Evolutionary conservation across 2,888 invertebrate species (phyloP).

Genomic region (Drosophila stalkeri): DNA sequence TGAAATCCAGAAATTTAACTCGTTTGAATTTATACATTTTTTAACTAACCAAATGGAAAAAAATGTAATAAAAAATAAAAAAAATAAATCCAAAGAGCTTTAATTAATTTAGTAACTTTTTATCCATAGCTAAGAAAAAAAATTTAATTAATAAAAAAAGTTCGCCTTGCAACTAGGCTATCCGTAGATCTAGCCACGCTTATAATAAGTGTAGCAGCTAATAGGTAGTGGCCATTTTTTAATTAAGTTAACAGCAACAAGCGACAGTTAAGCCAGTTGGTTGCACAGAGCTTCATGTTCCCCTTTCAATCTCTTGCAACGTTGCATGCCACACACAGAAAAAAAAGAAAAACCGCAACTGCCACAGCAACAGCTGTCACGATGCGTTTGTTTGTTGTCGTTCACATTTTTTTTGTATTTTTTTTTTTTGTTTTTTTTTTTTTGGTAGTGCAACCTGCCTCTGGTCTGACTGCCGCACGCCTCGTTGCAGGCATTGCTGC

Average conservation of each 20-base stretch:
- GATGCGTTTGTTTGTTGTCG: constrained; percentile 41
- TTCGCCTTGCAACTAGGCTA: background rate
- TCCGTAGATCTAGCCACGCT: background rate
- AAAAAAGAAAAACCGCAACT: constrained; percentile 39
- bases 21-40: too few species aligned
- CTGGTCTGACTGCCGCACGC: constrained; percentile 20
- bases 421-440: constrained; percentile 9
- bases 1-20: too few species aligned
- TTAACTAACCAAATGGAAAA: too few species aligned
- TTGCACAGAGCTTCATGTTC: constrained; percentile 23
- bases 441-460: constrained; percentile 2
- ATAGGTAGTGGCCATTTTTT: constrained; percentile 34
- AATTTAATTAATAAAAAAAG: background rate
- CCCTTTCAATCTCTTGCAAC: constrained; percentile 21
- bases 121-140: background rate
- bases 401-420: constrained; percentile 11
- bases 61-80: too few species aligned
- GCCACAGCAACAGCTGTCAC: constrained; percentile 24
- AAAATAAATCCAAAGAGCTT: too few species aligned
- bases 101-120: background rate
- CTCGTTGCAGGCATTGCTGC: constrained; percentile 51
- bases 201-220: constrained; percentile 16
- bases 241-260: constrained; percentile 45
- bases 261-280: constrained; percentile 24
- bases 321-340: constrained; percentile 41